Evolutionary conservation across 2,113 vertebrate genomes (phyloP).

Genomic region (Oceanodroma tethys): DNA sequence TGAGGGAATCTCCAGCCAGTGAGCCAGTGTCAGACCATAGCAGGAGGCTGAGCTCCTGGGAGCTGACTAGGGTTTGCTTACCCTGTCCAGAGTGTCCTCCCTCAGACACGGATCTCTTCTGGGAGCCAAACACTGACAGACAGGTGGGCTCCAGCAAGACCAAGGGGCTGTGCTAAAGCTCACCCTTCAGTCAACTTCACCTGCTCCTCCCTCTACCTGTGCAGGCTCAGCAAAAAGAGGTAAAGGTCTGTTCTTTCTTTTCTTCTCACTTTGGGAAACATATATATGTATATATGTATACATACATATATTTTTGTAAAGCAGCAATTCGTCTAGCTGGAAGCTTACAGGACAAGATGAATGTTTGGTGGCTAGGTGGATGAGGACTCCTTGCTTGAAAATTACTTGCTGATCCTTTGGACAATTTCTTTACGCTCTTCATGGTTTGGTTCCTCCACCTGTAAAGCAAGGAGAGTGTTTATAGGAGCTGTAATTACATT

Average conservation of each 20-base stretch:
- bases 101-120: not conserved
- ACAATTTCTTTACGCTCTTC: not conserved
- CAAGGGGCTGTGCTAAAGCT: not conserved
- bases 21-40: not conserved
- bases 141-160: slow-evolving; percentile 20
- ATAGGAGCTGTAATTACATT: not conserved
- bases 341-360: not conserved
- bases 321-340: not conserved
- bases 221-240: slow-evolving; percentile 39
- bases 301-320: not conserved
- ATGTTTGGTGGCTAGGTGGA: not conserved
- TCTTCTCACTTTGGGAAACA: not conserved
- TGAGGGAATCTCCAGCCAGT: slow-evolving; percentile 24
- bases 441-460: not conserved
- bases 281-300: not conserved
- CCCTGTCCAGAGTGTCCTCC: not conserved
- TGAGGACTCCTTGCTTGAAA: not conserved
- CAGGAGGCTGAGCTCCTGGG: slow-evolving; percentile 1
- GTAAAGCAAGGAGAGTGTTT: not conserved
- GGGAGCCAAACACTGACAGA: not conserved
- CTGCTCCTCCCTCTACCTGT: not conserved
- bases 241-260: slow-evolving; percentile 34
- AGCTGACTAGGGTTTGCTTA: not conserved
- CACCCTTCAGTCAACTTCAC: not conserved
- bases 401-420: not conserved